These are phyloP conservation scores for Caenorhabditis uteleia DNA, from an alignment of 2,888 invertebrate species.

Conservation along the genomic window DNA sequence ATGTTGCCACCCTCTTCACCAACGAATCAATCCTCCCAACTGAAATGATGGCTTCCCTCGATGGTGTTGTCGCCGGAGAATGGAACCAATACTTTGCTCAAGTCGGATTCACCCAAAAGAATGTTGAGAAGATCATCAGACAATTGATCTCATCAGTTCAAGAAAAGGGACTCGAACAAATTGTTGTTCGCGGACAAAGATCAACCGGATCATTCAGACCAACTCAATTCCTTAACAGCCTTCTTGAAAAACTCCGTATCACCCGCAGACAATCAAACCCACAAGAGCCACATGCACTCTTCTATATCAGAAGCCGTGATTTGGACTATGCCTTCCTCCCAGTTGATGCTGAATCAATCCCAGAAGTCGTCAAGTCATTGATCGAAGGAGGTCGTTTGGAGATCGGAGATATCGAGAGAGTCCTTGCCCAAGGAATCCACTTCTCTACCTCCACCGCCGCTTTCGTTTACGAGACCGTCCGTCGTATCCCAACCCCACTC, in stretches of 20 bases:
- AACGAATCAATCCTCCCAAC: slow-evolving; percentile 54
- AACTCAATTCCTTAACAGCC: slow-evolving; percentile 37
- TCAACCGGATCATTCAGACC: slow-evolving; percentile 40
- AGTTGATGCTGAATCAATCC: slow-evolving; percentile 52
- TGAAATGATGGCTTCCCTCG: slow-evolving; percentile 53
- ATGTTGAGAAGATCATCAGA: slow-evolving; percentile 46
- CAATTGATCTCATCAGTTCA: slow-evolving; percentile 33
- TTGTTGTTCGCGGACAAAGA: slow-evolving; percentile 51
- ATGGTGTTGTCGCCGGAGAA: slow-evolving; percentile 55
- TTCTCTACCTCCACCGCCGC: slow-evolving; percentile 38
- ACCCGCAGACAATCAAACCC: slow-evolving; percentile 35
- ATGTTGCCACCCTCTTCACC: slow-evolving; percentile 55
- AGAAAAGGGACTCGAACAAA: slow-evolving; percentile 44
- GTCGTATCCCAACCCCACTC: slow-evolving; percentile 43
- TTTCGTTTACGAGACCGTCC: slow-evolving; percentile 49
- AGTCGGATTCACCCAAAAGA: slow-evolving; percentile 45
- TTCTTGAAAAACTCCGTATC: slow-evolving; percentile 43
- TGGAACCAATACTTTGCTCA: slow-evolving; percentile 50
- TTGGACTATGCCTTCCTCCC: slow-evolving; percentile 64
- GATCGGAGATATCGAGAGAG: slow-evolving; percentile 41
- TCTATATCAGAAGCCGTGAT: slow-evolving; percentile 54
- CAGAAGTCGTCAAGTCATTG: slow-evolving; percentile 70
- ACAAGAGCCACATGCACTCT: slow-evolving; percentile 43
- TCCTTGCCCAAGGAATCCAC: slow-evolving; percentile 38
- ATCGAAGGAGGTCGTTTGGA: slow-evolving; percentile 45